These are phyloP conservation scores for Mimas tiliae DNA, from an alignment of 2,888 invertebrate genomes.

Conservation along the genomic window DNA sequence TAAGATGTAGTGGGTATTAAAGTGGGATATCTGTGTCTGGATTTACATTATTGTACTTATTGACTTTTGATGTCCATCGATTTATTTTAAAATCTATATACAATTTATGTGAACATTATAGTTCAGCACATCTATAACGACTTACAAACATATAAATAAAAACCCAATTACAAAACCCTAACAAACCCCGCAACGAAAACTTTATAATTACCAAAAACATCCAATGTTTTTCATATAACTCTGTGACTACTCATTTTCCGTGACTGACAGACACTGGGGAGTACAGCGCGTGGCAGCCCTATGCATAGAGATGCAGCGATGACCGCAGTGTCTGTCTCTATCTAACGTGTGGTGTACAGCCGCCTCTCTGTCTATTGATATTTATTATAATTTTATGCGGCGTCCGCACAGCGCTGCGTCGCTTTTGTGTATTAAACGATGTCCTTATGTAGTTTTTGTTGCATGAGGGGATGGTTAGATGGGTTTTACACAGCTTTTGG, in stretches of 20 bases:
- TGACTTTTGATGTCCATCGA: too few species aligned
- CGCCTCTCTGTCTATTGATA: slow-evolving; percentile 60
- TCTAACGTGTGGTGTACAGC: slow-evolving; percentile 39
- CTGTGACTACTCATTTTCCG: not conserved
- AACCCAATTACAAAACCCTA: not conserved
- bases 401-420: slow-evolving; percentile 57
- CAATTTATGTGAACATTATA: too few species aligned
- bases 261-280: slow-evolving; percentile 42
- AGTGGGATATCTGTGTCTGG: too few species aligned
- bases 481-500: slow-evolving; percentile 6
- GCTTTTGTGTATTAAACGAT: slow-evolving; percentile 79
- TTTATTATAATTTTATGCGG: slow-evolving; percentile 84
- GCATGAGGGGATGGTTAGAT: slow-evolving; percentile 54
- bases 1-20: too few species aligned
- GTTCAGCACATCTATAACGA: too few species aligned
- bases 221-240: slow-evolving; percentile 15
- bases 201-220: slow-evolving; percentile 18
- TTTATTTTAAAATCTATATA: too few species aligned
- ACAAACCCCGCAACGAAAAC: not conserved
- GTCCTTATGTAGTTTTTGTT: slow-evolving; percentile 70
- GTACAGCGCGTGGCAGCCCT: slow-evolving; percentile 42
- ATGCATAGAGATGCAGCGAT: slow-evolving; percentile 53
- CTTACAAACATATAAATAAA: not conserved
- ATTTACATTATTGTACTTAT: too few species aligned
- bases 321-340: slow-evolving; percentile 45